Percentiles rank a stretch among this genome's conserved stretches.
These are phyloP conservation scores for Apteryx owenii DNA, from an alignment of 2,113 vertebrate genomes.

Conservation along the genomic window DNA sequence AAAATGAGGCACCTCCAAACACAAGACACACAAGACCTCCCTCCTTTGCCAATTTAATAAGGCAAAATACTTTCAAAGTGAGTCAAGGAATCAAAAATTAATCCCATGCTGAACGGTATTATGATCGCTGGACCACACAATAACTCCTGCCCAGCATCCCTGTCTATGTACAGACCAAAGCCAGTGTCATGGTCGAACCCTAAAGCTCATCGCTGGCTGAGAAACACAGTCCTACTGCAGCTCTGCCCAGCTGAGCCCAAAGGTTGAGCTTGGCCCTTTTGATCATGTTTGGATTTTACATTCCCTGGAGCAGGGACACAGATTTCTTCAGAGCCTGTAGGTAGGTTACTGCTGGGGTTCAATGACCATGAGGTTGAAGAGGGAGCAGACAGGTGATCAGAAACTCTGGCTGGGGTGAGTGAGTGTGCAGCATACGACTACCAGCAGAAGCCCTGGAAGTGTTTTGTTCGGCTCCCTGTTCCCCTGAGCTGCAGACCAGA, in stretches of 20 bases:
- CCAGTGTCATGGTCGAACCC: background rate
- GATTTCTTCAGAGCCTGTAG: background rate
- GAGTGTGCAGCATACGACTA: background rate
- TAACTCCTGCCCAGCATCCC: slow-evolving; percentile 9
- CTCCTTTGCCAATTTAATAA: background rate
- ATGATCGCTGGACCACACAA: slow-evolving; percentile 41
- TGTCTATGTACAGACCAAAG: background rate
- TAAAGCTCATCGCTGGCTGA: background rate
- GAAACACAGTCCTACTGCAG: background rate
- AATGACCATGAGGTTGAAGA: background rate
- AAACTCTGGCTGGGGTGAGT: background rate
- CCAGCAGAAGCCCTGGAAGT: background rate
- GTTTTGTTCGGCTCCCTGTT: background rate
- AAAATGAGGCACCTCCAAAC: background rate
- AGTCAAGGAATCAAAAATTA: slow-evolving; percentile 31
- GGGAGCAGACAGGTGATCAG: background rate
- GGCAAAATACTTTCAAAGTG: slow-evolving; percentile 43
- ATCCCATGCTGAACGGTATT: slow-evolving; percentile 47
- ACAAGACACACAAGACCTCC: background rate
- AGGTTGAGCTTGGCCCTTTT: accelerated
- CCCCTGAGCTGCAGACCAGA: background rate
- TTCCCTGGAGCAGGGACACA: background rate
- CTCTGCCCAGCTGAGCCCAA: background rate
- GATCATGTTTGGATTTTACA: background rate
- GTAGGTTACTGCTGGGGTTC: background rate